A percentile compares a stretch with the other conserved stretches of the same genome.
Evolutionary conservation across 2,888 invertebrate species (phyloP).

Genomic region (Odiellus spinosus): DNA sequence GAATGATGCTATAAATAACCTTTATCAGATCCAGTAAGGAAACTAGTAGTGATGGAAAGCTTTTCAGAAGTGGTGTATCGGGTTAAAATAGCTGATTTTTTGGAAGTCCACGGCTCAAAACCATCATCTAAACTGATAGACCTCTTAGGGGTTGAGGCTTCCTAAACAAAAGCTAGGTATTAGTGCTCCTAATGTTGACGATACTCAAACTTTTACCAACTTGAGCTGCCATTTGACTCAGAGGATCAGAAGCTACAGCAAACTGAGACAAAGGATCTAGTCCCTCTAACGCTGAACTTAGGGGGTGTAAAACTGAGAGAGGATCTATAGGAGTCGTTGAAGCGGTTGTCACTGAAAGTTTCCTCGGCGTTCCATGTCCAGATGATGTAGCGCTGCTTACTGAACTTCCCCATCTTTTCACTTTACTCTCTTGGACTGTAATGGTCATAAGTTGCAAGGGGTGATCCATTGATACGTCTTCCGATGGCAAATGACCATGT

Average conservation of each 20-base stretch:
- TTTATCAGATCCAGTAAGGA: constrained; percentile 62
- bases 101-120: constrained; percentile 59
- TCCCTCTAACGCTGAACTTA: constrained; percentile 43
- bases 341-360: constrained; percentile 8
- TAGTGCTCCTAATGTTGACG: too few species aligned
- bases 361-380: constrained; percentile 17
- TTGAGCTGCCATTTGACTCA: constrained; percentile 29
- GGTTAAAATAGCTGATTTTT: constrained; percentile 58
- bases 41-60: constrained; percentile 75
- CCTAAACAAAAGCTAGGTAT: neutral
- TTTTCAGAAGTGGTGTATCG: constrained; percentile 89
- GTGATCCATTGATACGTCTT: constrained; percentile 24
- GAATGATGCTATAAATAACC: constrained; percentile 36
- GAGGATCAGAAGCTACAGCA: constrained; percentile 43
- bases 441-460: constrained; percentile 29
- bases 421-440: constrained; percentile 24
- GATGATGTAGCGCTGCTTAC: constrained; percentile 19
- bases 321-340: constrained; percentile 21
- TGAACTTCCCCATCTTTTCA: constrained; percentile 15
- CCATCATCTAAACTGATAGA: constrained; percentile 28
- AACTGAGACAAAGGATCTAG: constrained; percentile 57
- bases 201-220: too few species aligned
- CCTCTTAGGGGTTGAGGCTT: constrained; percentile 2
- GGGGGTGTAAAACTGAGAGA: constrained; percentile 15
- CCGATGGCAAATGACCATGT: constrained; percentile 16